Percentiles rank a stretch among this genome's conserved stretches.
phyloP scores from a whole-genome alignment of 2,113 vertebrate genomes.

The Rhineura floridana region DNA sequence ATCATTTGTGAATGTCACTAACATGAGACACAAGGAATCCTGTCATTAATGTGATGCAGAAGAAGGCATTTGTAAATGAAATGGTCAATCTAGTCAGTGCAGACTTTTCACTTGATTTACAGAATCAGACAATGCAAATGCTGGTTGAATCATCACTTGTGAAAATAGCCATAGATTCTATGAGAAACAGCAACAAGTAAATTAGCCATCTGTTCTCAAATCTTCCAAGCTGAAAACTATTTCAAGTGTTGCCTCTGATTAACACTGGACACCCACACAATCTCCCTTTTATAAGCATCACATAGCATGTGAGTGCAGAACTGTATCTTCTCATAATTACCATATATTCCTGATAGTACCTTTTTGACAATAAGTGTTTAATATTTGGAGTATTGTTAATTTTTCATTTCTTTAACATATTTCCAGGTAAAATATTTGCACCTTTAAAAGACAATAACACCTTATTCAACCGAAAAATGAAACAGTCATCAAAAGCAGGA shows the following conservation, averaged over 20 bases:
- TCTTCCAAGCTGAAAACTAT: constrained; percentile 52
- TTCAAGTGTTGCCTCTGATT: constrained; percentile 57
- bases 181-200: constrained; percentile 27
- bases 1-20: background rate
- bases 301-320: constrained; percentile 48
- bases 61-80: background rate
- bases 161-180: constrained; percentile 8
- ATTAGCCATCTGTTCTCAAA: constrained; percentile 58
- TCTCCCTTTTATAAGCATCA: constrained; percentile 48
- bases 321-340: constrained; percentile 29
- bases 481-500: background rate
- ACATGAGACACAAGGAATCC: too few relatives aligned
- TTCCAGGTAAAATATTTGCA: background rate
- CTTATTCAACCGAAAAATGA: background rate
- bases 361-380: background rate
- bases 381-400: background rate
- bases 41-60: background rate
- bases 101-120: background rate
- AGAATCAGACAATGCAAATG: background rate
- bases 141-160: background rate
- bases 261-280: constrained; percentile 56
- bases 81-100: background rate
- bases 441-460: background rate
- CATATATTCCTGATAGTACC: background rate
- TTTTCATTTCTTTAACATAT: background rate